Conservation (phyloP, 2,888 invertebrate genomes). For the Terebella lapidaria region DNA sequence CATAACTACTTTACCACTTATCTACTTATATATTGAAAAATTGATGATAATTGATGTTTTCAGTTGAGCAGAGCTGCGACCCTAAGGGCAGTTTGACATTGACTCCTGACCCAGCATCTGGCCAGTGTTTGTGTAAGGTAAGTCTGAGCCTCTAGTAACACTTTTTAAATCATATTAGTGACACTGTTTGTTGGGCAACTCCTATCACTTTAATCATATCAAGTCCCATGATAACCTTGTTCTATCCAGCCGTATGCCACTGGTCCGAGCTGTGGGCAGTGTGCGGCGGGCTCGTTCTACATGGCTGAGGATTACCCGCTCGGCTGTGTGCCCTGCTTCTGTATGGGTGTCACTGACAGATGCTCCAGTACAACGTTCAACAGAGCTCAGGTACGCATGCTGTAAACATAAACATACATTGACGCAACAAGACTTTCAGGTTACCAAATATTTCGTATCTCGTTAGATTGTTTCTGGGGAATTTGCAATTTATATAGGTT, state of each 20-base stretch:
- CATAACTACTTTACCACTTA: no score
- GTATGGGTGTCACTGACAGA: slow-evolving; percentile 76
- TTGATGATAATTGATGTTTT: no score
- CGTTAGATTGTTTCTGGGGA: no score
- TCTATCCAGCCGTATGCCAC: slow-evolving; percentile 63
- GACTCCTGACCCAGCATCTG: slow-evolving; percentile 56
- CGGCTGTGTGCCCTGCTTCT: slow-evolving; percentile 94
- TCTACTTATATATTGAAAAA: no score
- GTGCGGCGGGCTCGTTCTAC: slow-evolving; percentile 78
- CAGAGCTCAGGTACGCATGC: slow-evolving; percentile 64
- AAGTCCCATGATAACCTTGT: no score
- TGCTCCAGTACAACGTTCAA: slow-evolving; percentile 78
- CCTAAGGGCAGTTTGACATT: slow-evolving; percentile 65
- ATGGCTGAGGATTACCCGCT: slow-evolving; percentile 71
- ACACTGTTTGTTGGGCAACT: no score
- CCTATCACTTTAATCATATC: no score
- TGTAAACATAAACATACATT: not conserved
- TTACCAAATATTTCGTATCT: no score
- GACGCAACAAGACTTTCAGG: no score
- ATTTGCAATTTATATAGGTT: no score
- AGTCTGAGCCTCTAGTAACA: no score
- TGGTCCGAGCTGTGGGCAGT: slow-evolving; percentile 80
- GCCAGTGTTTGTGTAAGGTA: slow-evolving; percentile 70
- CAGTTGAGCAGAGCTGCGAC: slow-evolving; percentile 62
- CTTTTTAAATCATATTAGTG: no score